phyloP scores from a whole-genome alignment of 2,888 invertebrate species.

The Scaptomyza parva region DNA sequence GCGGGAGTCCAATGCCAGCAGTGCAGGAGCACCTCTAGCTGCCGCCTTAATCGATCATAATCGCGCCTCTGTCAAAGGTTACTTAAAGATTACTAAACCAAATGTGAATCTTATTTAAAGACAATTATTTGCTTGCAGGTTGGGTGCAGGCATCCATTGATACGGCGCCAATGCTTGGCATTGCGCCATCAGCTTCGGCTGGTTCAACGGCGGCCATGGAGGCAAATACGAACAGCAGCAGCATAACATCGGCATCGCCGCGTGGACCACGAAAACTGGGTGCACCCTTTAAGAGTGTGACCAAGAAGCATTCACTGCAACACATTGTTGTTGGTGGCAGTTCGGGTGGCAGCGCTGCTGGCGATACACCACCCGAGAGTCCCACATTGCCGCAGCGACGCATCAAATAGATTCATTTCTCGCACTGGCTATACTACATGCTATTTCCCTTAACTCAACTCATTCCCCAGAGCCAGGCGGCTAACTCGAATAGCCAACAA shows the following conservation, averaged over 20 bases:
- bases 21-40: conserved; percentile 85
- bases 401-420: conserved; percentile 77
- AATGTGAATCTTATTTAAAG: background rate
- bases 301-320: conserved; percentile 80
- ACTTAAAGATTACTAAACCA: background rate
- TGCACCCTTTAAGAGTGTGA: conserved; percentile 81
- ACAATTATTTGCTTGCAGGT: conserved; percentile 61
- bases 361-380: conserved; percentile 80
- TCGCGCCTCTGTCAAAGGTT: conserved; percentile 84
- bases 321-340: conserved; percentile 69
- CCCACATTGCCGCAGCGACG: conserved; percentile 84
- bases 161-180: conserved; percentile 73
- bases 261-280: conserved; percentile 82
- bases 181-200: conserved; percentile 77
- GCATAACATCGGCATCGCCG: conserved; percentile 78
- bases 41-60: conserved; percentile 87
- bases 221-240: conserved; percentile 57
- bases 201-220: conserved; percentile 83
- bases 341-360: conserved; percentile 42
- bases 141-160: conserved; percentile 84
- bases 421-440: conserved; percentile 23
- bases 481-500: conserved; percentile 30
- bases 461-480: conserved; percentile 60
- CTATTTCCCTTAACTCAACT: conserved; percentile 50
- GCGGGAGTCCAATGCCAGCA: conserved; percentile 71